Percentiles rank a stretch among this genome's conserved stretches.
phyloP scores from a whole-genome alignment of 2,888 invertebrate genomes.

The Limnephilus auricula region DNA sequence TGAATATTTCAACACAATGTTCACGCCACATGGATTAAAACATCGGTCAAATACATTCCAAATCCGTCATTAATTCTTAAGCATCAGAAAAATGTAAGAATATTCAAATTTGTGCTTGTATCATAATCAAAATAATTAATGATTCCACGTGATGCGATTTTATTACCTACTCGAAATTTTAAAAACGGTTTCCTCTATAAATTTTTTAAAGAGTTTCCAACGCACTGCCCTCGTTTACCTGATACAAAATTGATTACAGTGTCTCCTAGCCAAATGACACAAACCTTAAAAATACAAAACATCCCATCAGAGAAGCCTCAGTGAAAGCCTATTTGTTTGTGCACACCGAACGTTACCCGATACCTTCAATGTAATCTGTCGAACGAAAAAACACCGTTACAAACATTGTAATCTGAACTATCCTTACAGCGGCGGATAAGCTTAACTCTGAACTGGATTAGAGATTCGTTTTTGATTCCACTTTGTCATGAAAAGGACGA shows the following conservation, averaged over 20 bases:
- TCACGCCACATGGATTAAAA: too few species aligned
- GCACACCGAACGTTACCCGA: conserved; percentile 26
- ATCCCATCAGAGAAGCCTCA: background rate
- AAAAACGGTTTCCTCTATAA: background rate
- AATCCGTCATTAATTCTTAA: too few species aligned
- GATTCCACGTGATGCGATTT: background rate
- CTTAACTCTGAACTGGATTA: background rate
- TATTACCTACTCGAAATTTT: background rate
- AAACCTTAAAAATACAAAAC: background rate
- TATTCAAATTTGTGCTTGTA: background rate
- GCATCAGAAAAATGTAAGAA: too few species aligned
- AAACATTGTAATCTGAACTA: background rate
- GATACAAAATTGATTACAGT: conserved; percentile 16
- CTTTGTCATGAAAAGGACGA: background rate
- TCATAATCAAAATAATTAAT: background rate
- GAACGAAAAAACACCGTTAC: conserved; percentile 27
- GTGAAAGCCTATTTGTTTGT: conserved; percentile 48
- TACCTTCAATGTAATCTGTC: conserved; percentile 49
- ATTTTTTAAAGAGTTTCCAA: background rate
- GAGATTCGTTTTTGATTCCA: background rate
- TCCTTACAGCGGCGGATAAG: background rate
- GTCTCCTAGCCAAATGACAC: background rate
- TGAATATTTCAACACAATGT: too few species aligned
- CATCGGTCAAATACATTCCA: too few species aligned
- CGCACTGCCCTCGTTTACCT: background rate